Evolutionary conservation across 2,797 vertebrate genomes (phyloP).

Genomic region (Serranus cabrilla): DNA sequence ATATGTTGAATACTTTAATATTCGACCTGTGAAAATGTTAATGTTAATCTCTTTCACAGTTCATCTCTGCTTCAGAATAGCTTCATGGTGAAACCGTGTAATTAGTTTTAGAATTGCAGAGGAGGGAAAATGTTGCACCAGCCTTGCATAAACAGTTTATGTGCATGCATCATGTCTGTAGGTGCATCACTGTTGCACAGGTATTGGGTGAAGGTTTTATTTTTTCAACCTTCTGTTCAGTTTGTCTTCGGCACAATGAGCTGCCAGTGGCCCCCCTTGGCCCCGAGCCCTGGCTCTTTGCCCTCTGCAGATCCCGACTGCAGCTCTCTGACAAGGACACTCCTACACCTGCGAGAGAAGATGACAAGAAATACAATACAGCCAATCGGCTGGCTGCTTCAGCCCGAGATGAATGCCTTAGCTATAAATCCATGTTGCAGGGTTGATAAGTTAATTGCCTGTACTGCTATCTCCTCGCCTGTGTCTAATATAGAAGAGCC

Average conservation of each 20-base stretch:
- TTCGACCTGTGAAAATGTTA: constrained; percentile 17
- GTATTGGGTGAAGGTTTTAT: constrained; percentile 48
- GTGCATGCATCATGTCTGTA: not conserved
- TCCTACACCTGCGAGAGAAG: constrained; percentile 75
- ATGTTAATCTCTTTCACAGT: constrained; percentile 19
- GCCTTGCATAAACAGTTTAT: not conserved
- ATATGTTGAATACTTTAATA: constrained; percentile 35
- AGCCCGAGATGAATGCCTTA: constrained; percentile 64
- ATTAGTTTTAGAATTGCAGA: constrained; percentile 1
- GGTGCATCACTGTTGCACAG: not conserved
- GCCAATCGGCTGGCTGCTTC: constrained; percentile 65
- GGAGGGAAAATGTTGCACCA: not conserved
- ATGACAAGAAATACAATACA: constrained; percentile 75
- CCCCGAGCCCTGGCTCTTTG: constrained; percentile 78
- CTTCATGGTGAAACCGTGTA: not conserved
- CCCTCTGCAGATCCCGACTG: constrained; percentile 81
- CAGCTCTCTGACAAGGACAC: constrained; percentile 82
- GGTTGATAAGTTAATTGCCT: constrained; percentile 84
- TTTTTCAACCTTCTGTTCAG: constrained; percentile 51
- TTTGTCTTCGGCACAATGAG: constrained; percentile 68
- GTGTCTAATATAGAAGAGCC: constrained; percentile 73
- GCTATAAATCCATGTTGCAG: constrained; percentile 79
- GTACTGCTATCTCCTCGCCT: constrained; percentile 69
- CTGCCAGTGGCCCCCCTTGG: constrained; percentile 66
- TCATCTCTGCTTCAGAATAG: not conserved